phyloP scores from a whole-genome alignment of 2,113 vertebrate genomes.

The Bufo gargarizans region DNA sequence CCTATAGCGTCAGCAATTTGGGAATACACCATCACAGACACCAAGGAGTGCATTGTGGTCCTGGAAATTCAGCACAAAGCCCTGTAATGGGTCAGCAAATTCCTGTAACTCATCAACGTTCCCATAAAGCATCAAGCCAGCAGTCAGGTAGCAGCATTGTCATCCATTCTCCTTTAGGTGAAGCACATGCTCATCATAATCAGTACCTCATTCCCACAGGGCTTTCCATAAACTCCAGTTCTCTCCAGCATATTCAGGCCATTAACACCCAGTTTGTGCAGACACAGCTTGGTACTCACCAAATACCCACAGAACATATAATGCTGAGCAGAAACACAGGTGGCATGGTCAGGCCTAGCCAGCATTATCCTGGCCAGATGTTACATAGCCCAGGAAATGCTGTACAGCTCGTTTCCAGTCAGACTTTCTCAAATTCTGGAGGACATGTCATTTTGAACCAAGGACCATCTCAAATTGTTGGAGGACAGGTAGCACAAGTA shows the following conservation, averaged over 20 bases:
- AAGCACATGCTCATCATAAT: conserved; percentile 81
- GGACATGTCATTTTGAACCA: conserved; percentile 92
- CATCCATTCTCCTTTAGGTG: conserved; percentile 84
- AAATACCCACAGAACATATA: conserved; percentile 76
- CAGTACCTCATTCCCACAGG: conserved; percentile 90
- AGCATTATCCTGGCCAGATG: conserved; percentile 83
- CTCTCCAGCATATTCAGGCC: conserved; percentile 84
- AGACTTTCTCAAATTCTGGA: conserved; percentile 82
- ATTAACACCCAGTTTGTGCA: conserved; percentile 85
- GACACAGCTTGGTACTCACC: conserved; percentile 76
- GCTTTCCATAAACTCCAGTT: conserved; percentile 82
- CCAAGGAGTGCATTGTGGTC: conserved; percentile 76
- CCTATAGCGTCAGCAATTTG: conserved; percentile 84
- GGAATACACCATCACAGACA: conserved; percentile 79
- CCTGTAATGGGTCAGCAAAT: conserved; percentile 77
- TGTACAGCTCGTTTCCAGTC: conserved; percentile 88
- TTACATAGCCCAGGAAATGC: conserved; percentile 84
- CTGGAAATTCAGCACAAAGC: conserved; percentile 76
- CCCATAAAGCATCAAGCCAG: conserved; percentile 75
- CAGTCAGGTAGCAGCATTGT: conserved; percentile 79
- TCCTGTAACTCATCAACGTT: conserved; percentile 79
- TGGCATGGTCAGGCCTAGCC: conserved; percentile 78
- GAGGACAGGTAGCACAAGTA: conserved; percentile 78
- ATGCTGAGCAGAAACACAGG: conserved; percentile 78
- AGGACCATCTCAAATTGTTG: conserved; percentile 74